Conservation (phyloP, 30 jellyfish, hydroid and myxozoan species). For the Hydractinia echinata region DNA sequence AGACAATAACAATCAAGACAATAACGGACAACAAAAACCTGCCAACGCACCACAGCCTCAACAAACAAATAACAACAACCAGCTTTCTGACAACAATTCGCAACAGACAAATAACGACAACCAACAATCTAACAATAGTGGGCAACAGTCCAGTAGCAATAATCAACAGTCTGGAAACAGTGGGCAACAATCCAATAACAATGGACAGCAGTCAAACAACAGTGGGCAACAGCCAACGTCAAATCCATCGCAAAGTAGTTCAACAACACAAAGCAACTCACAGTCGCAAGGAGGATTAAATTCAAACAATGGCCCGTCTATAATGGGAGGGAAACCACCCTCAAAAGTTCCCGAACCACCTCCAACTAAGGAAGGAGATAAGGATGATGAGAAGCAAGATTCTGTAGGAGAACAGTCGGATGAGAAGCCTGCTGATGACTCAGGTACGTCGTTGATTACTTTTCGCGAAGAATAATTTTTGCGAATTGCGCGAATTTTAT, state of each 20-base stretch:
- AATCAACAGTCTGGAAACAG: too few species aligned
- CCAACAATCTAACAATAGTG: too few species aligned
- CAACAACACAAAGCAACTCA: too few species aligned
- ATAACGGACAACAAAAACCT: not conserved
- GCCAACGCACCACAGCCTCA: not conserved
- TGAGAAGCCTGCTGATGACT: conserved; percentile 35
- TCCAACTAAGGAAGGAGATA: conserved; percentile 59
- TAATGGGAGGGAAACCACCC: conserved; percentile 18
- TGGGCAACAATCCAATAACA: too few species aligned
- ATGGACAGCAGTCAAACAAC: too few species aligned
- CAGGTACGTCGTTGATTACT: too few species aligned
- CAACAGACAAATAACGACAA: not conserved
- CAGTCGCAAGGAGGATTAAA: too few species aligned
- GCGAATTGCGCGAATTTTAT: too few species aligned
- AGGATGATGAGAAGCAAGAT: conserved; percentile 33
- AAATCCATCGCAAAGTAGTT: too few species aligned
- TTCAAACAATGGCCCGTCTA: not conserved
- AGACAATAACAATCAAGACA: not conserved
- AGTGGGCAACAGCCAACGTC: too few species aligned
- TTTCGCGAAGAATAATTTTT: too few species aligned
- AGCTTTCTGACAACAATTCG: not conserved
- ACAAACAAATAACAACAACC: conserved; percentile 13
- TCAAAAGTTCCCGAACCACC: conserved; percentile 45
- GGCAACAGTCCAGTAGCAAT: too few species aligned
- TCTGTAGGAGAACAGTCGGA: conserved; percentile 65